Percentiles rank a stretch among this genome's conserved stretches.
These are phyloP conservation scores for Cinclus mexicanus DNA, from an alignment of 2,113 vertebrate species.

Conservation along the genomic window DNA sequence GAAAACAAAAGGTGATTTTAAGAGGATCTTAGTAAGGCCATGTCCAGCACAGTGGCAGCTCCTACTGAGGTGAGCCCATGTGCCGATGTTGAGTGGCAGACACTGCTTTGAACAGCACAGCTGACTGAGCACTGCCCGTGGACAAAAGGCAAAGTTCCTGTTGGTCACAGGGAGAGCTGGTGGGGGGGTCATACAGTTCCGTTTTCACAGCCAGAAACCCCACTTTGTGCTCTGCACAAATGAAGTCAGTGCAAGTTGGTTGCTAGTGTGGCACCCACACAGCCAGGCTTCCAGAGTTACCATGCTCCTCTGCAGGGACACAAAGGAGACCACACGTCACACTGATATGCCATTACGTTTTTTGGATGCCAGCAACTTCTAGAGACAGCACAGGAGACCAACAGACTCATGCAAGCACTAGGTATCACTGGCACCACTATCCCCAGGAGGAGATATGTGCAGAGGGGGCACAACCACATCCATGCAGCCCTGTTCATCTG, in stretches of 20 bases:
- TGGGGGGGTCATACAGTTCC: not conserved
- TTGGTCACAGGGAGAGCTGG: not conserved
- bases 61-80: not conserved
- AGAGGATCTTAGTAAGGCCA: not conserved
- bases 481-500: not conserved
- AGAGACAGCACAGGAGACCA: not conserved
- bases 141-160: not conserved
- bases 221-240: not conserved
- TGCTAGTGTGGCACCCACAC: not conserved
- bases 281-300: not conserved
- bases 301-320: fast-evolving
- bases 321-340: not conserved
- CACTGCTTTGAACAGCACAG: fast-evolving
- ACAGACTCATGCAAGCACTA: not conserved
- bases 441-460: fast-evolving
- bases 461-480: not conserved
- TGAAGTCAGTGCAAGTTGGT: not conserved
- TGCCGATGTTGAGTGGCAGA: fast-evolving
- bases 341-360: not conserved
- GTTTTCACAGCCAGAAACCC: not conserved
- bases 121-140: not conserved
- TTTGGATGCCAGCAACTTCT: not conserved
- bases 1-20: not conserved
- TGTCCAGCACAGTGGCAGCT: not conserved
- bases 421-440: not conserved